These are phyloP conservation scores for Enoplosus armatus DNA, from an alignment of 2,797 vertebrate genomes.

Conservation along the genomic window DNA sequence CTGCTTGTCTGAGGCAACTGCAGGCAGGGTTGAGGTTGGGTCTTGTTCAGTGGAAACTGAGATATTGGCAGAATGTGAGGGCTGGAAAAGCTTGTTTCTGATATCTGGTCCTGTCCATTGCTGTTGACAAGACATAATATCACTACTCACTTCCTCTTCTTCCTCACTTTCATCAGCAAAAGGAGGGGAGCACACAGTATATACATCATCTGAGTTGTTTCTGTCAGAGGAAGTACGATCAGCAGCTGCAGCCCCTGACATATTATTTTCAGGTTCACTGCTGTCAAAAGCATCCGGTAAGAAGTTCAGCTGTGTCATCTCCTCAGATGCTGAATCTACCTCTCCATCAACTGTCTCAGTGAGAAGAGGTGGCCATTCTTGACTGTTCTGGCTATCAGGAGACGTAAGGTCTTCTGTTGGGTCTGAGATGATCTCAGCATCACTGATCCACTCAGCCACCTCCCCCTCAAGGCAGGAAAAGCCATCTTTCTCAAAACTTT, in stretches of 20 bases:
- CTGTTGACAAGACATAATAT: slow-evolving; percentile 36
- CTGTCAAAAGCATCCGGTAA: slow-evolving; percentile 5
- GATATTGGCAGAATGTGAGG: slow-evolving; percentile 9
- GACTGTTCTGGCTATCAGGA: slow-evolving; percentile 33
- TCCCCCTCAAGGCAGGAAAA: slow-evolving; percentile 38
- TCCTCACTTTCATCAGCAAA: slow-evolving; percentile 67
- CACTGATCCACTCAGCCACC: slow-evolving; percentile 33
- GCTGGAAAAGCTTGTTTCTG: slow-evolving; percentile 26
- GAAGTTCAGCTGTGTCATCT: slow-evolving; percentile 14
- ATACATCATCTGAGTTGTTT: slow-evolving; percentile 20
- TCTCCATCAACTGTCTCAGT: slow-evolving; percentile 11
- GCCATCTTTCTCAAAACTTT: slow-evolving; percentile 34
- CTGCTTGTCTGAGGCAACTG: slow-evolving; percentile 58
- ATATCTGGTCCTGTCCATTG: slow-evolving; percentile 45
- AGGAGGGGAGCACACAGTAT: slow-evolving; percentile 43
- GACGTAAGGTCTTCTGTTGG: slow-evolving; percentile 36
- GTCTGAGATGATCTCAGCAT: slow-evolving; percentile 48
- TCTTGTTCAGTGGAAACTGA: slow-evolving; percentile 18
- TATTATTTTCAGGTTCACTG: slow-evolving; percentile 6
- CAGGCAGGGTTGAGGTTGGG: slow-evolving; percentile 19
- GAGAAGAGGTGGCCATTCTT: slow-evolving; percentile 21
- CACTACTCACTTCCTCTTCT: slow-evolving; percentile 48
- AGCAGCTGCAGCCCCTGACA: not conserved
- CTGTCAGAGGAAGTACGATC: slow-evolving; percentile 20
- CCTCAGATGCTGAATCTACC: slow-evolving; percentile 8